A percentile compares a stretch with the other conserved stretches of the same genome.
Conservation (phyloP, 2,113 vertebrate species). For the Platichthys flesus region DNA sequence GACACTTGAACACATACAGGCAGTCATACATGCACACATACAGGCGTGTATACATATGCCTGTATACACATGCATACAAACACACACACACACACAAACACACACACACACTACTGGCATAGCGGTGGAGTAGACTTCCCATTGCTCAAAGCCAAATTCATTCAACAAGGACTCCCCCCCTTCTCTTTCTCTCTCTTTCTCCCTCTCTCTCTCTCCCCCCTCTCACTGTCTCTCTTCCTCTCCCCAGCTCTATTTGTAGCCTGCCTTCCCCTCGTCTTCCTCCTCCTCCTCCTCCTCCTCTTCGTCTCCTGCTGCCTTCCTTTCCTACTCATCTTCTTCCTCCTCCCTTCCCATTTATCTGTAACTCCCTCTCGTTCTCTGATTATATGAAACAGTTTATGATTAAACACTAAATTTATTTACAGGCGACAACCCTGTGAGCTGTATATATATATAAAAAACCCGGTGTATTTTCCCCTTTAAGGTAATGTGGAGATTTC, state of each 20-base stretch:
- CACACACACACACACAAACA: conserved; percentile 2
- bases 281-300: conserved; percentile 19
- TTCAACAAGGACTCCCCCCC: conserved; percentile 45
- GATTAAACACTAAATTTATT: not conserved
- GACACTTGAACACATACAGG: conserved; percentile 3
- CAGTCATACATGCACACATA: conserved; percentile 32
- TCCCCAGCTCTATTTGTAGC: conserved; percentile 47
- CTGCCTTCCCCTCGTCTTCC: conserved; percentile 21
- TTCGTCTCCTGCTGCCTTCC: conserved; percentile 24
- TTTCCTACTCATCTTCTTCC: not conserved
- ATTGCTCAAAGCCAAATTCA: conserved; percentile 69
- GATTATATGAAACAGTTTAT: not conserved
- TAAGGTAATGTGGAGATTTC: not conserved
- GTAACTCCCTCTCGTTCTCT: not conserved
- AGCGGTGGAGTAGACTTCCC: conserved; percentile 57
- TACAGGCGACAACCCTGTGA: not conserved
- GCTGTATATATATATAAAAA: not conserved
- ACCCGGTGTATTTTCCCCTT: not conserved
- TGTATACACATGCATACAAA: not conserved
- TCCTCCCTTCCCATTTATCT: not conserved
- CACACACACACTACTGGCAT: conserved; percentile 28
- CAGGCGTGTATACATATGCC: conserved; percentile 2
- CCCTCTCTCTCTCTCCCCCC: conserved; percentile 21
- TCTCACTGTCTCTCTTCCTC: not conserved
- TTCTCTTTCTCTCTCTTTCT: conserved; percentile 14